Evolutionary conservation across 1,140 invertebrate species (phyloP).

Genomic region (Magallana gigas): DNA sequence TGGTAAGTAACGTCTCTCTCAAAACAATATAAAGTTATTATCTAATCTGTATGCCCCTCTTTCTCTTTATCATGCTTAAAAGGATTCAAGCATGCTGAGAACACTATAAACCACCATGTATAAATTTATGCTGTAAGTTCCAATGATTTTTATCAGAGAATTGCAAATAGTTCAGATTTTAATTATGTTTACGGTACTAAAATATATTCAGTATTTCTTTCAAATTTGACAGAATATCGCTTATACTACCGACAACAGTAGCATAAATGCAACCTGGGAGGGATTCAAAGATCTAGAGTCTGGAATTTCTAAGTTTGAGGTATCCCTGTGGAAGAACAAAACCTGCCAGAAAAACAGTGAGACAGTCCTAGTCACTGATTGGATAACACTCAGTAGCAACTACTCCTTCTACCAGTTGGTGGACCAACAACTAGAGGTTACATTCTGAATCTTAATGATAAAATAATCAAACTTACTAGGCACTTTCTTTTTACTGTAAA

Average conservation of each 20-base stretch:
- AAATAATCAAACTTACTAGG: no score
- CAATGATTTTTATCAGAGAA: no score
- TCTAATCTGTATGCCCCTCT: no score
- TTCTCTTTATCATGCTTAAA: no score
- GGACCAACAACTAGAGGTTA: slow-evolving; percentile 59
- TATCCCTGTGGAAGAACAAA: slow-evolving; percentile 57
- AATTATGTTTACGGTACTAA: not conserved
- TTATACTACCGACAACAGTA: slow-evolving; percentile 53
- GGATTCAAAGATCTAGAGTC: slow-evolving; percentile 65
- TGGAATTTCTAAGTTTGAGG: slow-evolving; percentile 57
- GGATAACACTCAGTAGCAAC: slow-evolving; percentile 56
- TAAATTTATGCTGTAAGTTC: no score
- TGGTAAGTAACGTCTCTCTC: slow-evolving; percentile 53
- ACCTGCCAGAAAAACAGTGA: slow-evolving; percentile 47
- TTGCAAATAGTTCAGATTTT: not conserved
- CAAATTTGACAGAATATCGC: slow-evolving; percentile 53
- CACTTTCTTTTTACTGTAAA: no score
- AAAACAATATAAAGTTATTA: no score
- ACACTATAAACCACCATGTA: no score
- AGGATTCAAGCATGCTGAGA: no score
- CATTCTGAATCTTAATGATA: no score
- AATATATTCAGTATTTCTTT: not conserved
- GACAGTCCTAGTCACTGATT: slow-evolving; percentile 47
- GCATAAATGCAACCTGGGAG: slow-evolving; percentile 62
- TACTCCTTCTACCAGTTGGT: slow-evolving; percentile 61